phyloP scores from a whole-genome alignment of 2,113 vertebrate genomes.

The Oryzias curvinotus region DNA sequence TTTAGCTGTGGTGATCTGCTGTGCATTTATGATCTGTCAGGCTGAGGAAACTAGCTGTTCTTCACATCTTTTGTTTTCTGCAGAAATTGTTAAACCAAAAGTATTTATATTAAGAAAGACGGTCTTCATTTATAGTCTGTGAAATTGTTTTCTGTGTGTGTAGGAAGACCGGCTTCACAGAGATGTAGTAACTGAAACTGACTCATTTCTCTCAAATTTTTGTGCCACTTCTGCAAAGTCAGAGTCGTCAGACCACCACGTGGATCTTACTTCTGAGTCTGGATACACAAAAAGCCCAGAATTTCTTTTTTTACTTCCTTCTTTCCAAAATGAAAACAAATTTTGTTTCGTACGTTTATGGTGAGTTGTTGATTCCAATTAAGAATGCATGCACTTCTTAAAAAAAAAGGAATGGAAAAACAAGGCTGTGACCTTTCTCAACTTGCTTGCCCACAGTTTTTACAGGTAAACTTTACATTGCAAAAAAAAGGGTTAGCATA shows the following conservation, averaged over 20 bases:
- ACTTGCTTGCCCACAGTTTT: slow-evolving; percentile 19
- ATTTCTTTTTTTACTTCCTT: background rate
- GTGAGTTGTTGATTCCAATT: too few species aligned
- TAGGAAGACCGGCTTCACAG: background rate
- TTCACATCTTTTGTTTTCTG: slow-evolving; percentile 25
- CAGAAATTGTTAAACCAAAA: background rate
- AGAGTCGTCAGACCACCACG: background rate
- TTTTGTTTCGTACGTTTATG: too few species aligned
- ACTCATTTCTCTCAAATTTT: slow-evolving; percentile 9
- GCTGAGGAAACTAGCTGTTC: slow-evolving; percentile 11
- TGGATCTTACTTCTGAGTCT: slow-evolving; percentile 13
- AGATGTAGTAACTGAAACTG: slow-evolving; percentile 9
- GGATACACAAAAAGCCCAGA: background rate
- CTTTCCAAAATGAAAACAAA: too few species aligned
- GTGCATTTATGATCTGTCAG: background rate
- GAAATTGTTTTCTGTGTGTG: too few species aligned
- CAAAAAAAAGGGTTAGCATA: slow-evolving; percentile 9
- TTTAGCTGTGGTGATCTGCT: background rate
- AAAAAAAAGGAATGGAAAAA: background rate
- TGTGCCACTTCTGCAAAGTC: slow-evolving; percentile 28
- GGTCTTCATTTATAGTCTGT: too few species aligned
- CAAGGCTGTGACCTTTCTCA: background rate
- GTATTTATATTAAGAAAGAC: too few species aligned
- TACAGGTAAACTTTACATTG: slow-evolving; percentile 27
- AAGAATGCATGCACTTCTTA: background rate